Base-by-base conservation (phyloP, 2,888 invertebrate species). In the Pseudococcus longispinus region DNA sequence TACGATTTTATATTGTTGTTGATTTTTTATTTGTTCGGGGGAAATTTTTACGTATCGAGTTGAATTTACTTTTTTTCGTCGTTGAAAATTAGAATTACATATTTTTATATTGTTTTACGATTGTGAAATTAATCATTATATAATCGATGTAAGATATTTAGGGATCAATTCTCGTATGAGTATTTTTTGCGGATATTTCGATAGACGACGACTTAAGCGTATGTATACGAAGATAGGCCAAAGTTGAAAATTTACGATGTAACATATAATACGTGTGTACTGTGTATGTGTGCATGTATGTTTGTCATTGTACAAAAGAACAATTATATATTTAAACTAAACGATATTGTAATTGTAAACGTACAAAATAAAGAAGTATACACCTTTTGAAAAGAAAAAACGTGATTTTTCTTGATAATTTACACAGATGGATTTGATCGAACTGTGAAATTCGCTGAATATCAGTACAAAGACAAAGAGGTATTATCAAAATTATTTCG, bases 241-340 rank as follows among this genome's bases (percentile, higher is more conserved):
- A 60, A 60, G 51, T 60, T 60, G 13, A 37, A 37, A 37, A 37
- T 2, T 37, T 60, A 60, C 23, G 23, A 60, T 60, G 60, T 60
- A 60, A 23, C 20, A 9, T 60, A 1, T 60, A 60, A 60, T 60
- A 23, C 60, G 23, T 60, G 23, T 23, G 60, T 60, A 51, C 5
- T n/a, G 60, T 60, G 60, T 60, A 5, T 60, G 60, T 60, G 20
- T 60, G 60, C 20, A 11, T 60, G 51, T 51, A 51, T 37, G 37
- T 37, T 37, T 37, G 37, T 37, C 37, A 8, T 37, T 37, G 37
- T 37, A 37, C 37, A 51, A 60, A 60, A 60, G 60, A 60, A 60
- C 20, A 60, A 60, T 60, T 60, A 46, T 46, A 51, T 60, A 60
- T 60, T 60, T 60, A 60, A 60, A 60, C 60, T 23, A 60, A 60